A percentile compares a stretch with the other conserved stretches of the same genome.
phyloP scores from a whole-genome alignment of 2,797 vertebrate species.

The Acestrorhynchus altus region DNA sequence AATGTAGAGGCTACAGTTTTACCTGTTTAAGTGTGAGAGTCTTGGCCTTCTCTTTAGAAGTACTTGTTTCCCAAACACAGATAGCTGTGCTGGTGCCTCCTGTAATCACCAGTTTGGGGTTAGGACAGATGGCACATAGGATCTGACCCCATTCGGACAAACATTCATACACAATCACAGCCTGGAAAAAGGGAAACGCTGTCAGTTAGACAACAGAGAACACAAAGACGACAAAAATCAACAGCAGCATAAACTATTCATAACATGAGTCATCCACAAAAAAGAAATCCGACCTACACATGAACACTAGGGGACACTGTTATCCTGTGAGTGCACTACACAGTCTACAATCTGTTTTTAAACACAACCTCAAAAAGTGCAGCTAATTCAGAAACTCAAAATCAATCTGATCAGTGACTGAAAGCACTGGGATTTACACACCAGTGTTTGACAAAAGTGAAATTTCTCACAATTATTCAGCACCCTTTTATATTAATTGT shows the following conservation, averaged over 20 bases:
- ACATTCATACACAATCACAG: slow-evolving; percentile 92
- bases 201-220: not conserved
- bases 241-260: slow-evolving; percentile 17
- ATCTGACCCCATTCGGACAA: slow-evolving; percentile 98
- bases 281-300: not conserved
- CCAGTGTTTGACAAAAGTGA: no score
- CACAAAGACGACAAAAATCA: slow-evolving; percentile 4
- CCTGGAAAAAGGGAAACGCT: slow-evolving; percentile 73
- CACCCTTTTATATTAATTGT: no score
- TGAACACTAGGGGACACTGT: slow-evolving; percentile 41
- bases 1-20: slow-evolving; percentile 37
- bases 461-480: no score
- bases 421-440: no score
- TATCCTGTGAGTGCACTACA: not conserved
- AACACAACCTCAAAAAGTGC: no score
- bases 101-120: slow-evolving; percentile 91
- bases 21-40: slow-evolving; percentile 94
- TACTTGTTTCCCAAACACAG: slow-evolving; percentile 96
- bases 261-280: not conserved
- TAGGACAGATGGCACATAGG: slow-evolving; percentile 94
- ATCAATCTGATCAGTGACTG: no score
- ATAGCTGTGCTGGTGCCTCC: slow-evolving; percentile 93
- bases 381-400: no score
- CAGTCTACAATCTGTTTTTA: no score
- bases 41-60: slow-evolving; percentile 93